Base-by-base conservation (phyloP, 1,140 invertebrate species). In the Listronotus bonariensis region DNA sequence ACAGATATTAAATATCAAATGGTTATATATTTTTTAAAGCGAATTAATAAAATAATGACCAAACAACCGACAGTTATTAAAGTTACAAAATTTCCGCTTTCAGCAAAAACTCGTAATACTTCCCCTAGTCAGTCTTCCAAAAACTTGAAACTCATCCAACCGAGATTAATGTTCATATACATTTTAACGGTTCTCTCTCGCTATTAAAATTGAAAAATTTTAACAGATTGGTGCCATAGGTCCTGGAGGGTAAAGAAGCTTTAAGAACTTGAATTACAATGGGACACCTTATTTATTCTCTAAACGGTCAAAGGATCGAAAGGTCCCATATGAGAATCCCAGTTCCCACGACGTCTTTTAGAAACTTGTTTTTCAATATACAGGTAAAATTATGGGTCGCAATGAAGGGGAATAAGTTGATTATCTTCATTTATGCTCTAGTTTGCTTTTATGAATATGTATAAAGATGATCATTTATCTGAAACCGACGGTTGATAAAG, bases 201-300 rank as follows among this genome's bases (percentile, higher is more conserved):
- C n/a, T n/a, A 17, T 18, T 36, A 58, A 48, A 45, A 48, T 48
- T n/a, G 41, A 46, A 55, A 64, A 43, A 49, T 51, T 45, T 58
- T 41, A 58, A 58, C 38, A 65, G 38, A 65, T 58, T 58, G 26
- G 34, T 51, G 48, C 34, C 55, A 45, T 46, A 53, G 52, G 55
- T 66, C 51, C 56, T 31, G 56, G 43, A 59, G 64, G 64, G 48
- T 51, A 54, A 59, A 56, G 48, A 54, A 59, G 34, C 55, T 36
- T 26, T 38, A 52, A 66, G 64, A 46, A 66, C 64, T 56, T 53
- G 55, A 36, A 59, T 26, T 34, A 66, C 56, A 66, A 66, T 32
- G 54, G 64, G 56, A 53, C 64, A 66, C 64, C 62, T 66, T 65
- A 65, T 65, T 58, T 65, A 58, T 65, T 58, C 52, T 66, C 56